phyloP scores from a whole-genome alignment of 2,797 vertebrate species.

The Nothura maculosa region DNA sequence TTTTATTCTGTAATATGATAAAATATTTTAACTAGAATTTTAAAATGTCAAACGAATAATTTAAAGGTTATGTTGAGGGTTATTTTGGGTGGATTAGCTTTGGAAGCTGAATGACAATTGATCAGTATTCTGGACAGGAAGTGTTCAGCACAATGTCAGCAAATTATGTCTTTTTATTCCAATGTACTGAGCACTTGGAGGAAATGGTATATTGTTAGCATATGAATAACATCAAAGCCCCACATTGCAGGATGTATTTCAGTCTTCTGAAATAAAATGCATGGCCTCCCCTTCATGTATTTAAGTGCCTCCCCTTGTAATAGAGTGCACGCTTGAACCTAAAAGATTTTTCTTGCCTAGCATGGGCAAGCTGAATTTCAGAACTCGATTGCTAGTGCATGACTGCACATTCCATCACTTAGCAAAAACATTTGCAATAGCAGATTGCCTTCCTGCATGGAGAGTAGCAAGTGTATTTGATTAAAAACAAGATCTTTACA shows the following conservation, averaged over 20 bases:
- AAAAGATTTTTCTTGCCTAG: constrained; percentile 38
- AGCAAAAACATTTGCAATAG: constrained; percentile 55
- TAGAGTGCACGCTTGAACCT: constrained; percentile 23
- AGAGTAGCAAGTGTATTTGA: constrained; percentile 11
- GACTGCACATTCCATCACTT: constrained; percentile 56
- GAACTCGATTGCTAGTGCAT: constrained; percentile 10
- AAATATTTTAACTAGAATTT: constrained; percentile 82
- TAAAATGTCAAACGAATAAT: constrained; percentile 72
- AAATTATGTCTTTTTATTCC: constrained; percentile 80
- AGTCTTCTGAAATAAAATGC: constrained; percentile 70
- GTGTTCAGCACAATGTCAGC: constrained; percentile 70
- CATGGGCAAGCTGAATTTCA: constrained; percentile 42
- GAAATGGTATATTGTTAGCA: constrained; percentile 80
- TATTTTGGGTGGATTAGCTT: constrained; percentile 56
- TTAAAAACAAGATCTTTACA: constrained; percentile 17
- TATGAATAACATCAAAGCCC: constrained; percentile 81
- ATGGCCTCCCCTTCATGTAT: constrained; percentile 17
- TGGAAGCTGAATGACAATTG: constrained; percentile 62
- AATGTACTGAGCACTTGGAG: constrained; percentile 63
- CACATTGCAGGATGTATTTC: constrained; percentile 71
- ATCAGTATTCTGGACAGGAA: constrained; percentile 76
- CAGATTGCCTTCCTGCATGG: constrained; percentile 55
- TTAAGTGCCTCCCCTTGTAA: constrained; percentile 42
- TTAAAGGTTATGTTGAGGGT: constrained; percentile 61
- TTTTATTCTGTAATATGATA: constrained; percentile 80